Conservation (phyloP, 2,797 vertebrate species). For the Lycodopsis pacificus region DNA sequence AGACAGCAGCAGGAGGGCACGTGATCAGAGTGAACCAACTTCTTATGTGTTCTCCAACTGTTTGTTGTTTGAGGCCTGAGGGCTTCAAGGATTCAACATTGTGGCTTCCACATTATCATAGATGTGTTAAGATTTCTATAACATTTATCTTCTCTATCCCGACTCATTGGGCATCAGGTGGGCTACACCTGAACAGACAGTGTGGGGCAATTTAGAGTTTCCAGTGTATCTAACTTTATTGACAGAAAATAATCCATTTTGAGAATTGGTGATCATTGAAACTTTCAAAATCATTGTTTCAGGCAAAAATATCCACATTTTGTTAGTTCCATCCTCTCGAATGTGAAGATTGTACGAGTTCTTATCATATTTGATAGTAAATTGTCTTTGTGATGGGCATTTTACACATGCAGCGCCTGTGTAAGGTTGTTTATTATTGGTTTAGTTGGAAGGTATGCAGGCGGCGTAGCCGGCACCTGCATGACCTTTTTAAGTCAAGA, state of each 20-base stretch:
- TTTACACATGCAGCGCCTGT: neutral
- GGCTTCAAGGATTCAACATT: neutral
- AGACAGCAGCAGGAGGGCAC: neutral
- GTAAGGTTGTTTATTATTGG: neutral
- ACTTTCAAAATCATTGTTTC: no score
- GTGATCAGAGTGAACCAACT: conserved; percentile 13
- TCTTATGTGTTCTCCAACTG: neutral
- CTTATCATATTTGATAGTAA: neutral
- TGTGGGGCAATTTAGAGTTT: no score
- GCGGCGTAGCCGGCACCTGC: conserved; percentile 23
- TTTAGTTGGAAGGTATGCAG: neutral
- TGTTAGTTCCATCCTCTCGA: neutral
- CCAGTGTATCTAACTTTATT: no score
- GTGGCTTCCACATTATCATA: neutral
- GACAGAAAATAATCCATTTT: no score
- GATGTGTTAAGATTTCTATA: neutral
- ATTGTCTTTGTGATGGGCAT: neutral
- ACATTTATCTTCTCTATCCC: neutral
- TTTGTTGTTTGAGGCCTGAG: no score
- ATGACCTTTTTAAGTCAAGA: conserved; percentile 18
- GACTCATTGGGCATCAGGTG: neutral
- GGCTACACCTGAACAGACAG: neutral
- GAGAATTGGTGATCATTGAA: no score
- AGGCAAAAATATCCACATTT: no score
- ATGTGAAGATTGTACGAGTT: neutral